phyloP scores from a whole-genome alignment of 2,113 vertebrate genomes.

The Eurypyga helias region DNA sequence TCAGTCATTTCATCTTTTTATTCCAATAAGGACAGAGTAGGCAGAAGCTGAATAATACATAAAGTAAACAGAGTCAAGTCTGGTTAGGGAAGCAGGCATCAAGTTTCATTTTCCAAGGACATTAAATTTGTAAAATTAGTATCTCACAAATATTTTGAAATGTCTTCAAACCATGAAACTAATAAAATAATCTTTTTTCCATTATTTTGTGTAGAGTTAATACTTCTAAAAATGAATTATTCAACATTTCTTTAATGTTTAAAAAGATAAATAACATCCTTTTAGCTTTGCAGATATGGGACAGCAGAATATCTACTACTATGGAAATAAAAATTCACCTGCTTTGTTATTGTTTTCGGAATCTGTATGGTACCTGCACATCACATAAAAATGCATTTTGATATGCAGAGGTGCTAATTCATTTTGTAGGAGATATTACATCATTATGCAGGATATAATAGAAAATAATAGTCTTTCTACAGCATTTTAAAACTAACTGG shows the following conservation, averaged over 20 bases:
- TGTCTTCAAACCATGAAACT: not conserved
- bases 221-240: conserved; percentile 43
- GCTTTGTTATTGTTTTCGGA: not conserved
- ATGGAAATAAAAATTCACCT: conserved; percentile 1
- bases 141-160: conserved; percentile 22
- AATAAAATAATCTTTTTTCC: not conserved
- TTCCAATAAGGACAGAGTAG: not conserved
- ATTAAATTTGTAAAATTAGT: conserved; percentile 23
- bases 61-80: not conserved
- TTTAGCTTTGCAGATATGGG: conserved; percentile 1
- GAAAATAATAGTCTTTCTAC: not conserved
- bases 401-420: not conserved
- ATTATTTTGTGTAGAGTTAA: not conserved
- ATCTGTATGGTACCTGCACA: not conserved
- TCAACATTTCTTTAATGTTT: conserved; percentile 14
- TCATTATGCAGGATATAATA: not conserved
- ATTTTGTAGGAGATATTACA: not conserved
- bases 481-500: not conserved
- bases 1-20: conserved; percentile 13
- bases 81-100: not conserved
- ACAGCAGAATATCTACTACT: not conserved
- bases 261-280: conserved; percentile 35
- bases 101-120: conserved; percentile 34
- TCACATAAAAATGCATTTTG: not conserved
- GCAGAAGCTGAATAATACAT: conserved; percentile 9